Evolutionary conservation across 2,797 vertebrate genomes (phyloP).

Genomic region (Paratrypauchen microcephalus): DNA sequence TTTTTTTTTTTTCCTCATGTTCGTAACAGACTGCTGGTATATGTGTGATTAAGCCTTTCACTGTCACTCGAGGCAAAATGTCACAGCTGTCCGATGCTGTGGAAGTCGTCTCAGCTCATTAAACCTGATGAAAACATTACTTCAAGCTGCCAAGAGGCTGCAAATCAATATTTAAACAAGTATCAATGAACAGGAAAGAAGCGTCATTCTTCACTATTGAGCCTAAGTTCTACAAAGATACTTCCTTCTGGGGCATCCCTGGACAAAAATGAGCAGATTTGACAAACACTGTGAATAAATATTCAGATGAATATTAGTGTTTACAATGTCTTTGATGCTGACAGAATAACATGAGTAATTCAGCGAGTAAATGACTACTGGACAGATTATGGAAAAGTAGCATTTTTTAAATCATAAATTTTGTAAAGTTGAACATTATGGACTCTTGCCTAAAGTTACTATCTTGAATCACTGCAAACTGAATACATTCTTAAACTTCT

Average conservation of each 20-base stretch:
- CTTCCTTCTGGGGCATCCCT: neutral
- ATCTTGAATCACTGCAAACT: neutral
- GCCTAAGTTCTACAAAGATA: neutral
- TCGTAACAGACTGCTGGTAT: slow-evolving; percentile 20
- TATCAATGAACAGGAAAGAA: slow-evolving; percentile 15
- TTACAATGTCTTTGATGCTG: neutral
- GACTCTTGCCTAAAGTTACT: neutral
- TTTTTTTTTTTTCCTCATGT: slow-evolving; percentile 34
- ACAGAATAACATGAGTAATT: neutral
- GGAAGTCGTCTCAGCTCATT: slow-evolving; percentile 49
- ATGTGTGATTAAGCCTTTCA: slow-evolving; percentile 24
- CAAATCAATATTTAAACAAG: slow-evolving; percentile 36
- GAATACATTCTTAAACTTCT: neutral
- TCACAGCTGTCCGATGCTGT: slow-evolving; percentile 42
- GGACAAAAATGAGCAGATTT: neutral
- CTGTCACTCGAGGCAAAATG: slow-evolving; percentile 26
- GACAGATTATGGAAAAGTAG: too few relatives aligned
- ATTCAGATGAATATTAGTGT: slow-evolving; percentile 1
- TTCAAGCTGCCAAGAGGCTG: slow-evolving; percentile 23
- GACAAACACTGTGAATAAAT: neutral
- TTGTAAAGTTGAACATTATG: too few relatives aligned
- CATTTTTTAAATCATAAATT: neutral
- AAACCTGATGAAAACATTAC: slow-evolving; percentile 31
- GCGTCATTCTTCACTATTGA: neutral
- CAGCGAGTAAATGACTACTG: neutral